Conservation (phyloP, 2,797 vertebrate species). For the Manis crassicaudata region DNA sequence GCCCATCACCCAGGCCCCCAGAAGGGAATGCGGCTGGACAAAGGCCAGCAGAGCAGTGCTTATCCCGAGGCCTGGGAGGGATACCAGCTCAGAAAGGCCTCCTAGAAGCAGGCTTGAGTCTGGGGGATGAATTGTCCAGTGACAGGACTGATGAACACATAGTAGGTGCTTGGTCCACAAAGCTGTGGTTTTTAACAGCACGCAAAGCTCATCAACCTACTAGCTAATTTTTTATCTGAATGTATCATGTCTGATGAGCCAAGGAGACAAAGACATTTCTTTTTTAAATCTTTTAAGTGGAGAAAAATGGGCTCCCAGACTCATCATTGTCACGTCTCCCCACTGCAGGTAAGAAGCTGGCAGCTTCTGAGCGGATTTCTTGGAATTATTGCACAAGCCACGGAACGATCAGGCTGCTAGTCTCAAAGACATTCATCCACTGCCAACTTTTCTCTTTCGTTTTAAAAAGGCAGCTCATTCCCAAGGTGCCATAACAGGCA, state of each 20-base stretch:
- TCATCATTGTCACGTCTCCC: neutral
- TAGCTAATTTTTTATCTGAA: neutral
- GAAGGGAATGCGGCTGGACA: conserved; percentile 59
- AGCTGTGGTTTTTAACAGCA: neutral
- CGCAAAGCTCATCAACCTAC: neutral
- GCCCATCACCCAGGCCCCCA: neutral
- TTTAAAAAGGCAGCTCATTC: neutral
- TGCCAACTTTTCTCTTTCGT: neutral
- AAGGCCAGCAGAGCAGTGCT: conserved; percentile 62
- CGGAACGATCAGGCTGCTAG: neutral
- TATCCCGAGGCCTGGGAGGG: conserved; percentile 31
- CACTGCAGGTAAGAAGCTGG: neutral
- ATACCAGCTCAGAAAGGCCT: neutral
- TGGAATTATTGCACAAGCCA: neutral
- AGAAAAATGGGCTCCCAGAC: neutral
- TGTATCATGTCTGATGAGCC: neutral
- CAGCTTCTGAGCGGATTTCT: neutral
- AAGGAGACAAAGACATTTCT: neutral
- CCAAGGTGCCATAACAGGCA: neutral
- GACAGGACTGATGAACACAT: neutral
- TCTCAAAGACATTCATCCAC: neutral
- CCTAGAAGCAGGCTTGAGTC: neutral
- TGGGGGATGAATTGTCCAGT: fast-evolving
- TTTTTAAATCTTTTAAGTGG: neutral
- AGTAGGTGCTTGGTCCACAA: neutral